Conservation (phyloP, 2,888 invertebrate species). For the Pseudococcus jackbeardsleyi region DNA sequence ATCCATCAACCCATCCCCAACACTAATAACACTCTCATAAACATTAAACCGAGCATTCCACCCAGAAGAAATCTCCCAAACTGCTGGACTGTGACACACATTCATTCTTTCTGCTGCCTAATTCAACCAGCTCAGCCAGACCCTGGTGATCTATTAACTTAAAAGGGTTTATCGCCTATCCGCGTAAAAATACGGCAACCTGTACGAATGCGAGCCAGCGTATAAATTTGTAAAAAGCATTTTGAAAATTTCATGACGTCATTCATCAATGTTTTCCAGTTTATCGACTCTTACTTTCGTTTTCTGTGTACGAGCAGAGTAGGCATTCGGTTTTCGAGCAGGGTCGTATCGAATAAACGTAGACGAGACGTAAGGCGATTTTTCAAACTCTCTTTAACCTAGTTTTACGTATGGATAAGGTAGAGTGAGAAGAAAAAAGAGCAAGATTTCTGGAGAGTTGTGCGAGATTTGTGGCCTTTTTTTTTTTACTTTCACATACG, state of each 20-base stretch:
- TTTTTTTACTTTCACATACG: too few species aligned
- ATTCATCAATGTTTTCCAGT: background rate
- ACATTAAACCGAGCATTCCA: too few species aligned
- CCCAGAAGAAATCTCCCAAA: too few species aligned
- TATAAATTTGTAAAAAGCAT: conserved; percentile 11
- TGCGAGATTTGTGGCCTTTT: too few species aligned
- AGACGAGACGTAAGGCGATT: background rate
- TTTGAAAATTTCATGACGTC: conserved; percentile 22
- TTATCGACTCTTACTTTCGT: background rate
- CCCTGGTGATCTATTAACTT: background rate
- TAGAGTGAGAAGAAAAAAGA: background rate
- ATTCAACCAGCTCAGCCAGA: background rate
- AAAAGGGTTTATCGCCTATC: background rate
- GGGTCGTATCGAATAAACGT: background rate
- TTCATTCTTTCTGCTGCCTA: background rate
- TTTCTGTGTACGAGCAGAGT: background rate
- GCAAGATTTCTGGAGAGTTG: too few species aligned
- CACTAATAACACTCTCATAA: too few species aligned
- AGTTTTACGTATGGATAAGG: background rate
- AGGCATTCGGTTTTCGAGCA: background rate
- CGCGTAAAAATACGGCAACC: background rate
- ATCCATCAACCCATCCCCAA: too few species aligned
- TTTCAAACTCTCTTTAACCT: background rate
- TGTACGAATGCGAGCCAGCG: background rate
- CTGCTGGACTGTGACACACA: background rate